phyloP scores from a whole-genome alignment of 2,113 vertebrate species.

The Oryzias curvinotus region DNA sequence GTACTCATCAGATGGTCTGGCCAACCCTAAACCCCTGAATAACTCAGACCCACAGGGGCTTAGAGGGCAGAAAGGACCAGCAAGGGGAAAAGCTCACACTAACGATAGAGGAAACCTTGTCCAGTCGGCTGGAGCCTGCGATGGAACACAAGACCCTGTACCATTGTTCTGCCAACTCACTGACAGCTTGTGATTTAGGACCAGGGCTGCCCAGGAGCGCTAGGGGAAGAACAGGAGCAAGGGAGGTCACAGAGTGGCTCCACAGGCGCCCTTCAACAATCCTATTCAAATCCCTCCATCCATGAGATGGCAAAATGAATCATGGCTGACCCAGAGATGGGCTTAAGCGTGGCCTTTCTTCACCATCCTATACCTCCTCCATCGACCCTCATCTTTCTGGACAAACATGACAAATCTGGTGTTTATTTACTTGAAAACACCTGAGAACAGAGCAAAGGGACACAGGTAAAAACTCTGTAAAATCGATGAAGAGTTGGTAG shows the following conservation, averaged over 20 bases:
- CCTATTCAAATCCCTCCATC: slow-evolving; percentile 68
- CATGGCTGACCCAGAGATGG: slow-evolving; percentile 64
- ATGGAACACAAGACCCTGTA: slow-evolving; percentile 62
- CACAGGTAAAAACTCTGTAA: slow-evolving; percentile 71
- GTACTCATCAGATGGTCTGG: slow-evolving; percentile 40
- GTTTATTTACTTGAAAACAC: slow-evolving; percentile 81
- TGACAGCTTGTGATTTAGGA: slow-evolving; percentile 84
- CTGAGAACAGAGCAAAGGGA: slow-evolving; percentile 60
- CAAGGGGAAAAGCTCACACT: slow-evolving; percentile 66
- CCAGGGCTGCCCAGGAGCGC: slow-evolving; percentile 70
- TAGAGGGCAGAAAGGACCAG: slow-evolving; percentile 65
- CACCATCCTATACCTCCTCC: slow-evolving; percentile 29
- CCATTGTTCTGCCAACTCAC: slow-evolving; percentile 80
- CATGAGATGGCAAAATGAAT: slow-evolving; percentile 75
- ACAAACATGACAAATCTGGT: slow-evolving; percentile 81
- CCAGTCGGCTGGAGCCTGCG: slow-evolving; percentile 70
- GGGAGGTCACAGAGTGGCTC: slow-evolving; percentile 74
- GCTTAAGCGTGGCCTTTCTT: slow-evolving; percentile 64
- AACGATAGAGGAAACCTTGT: slow-evolving; percentile 76
- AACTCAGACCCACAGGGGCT: slow-evolving; percentile 51
- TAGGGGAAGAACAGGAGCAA: slow-evolving; percentile 65
- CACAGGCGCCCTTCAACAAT: slow-evolving; percentile 74
- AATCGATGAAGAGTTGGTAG: slow-evolving; percentile 77
- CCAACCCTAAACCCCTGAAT: slow-evolving; percentile 48
- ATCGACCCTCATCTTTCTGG: slow-evolving; percentile 55